Conservation (phyloP, 2,797 vertebrate species). For the Cryptoprocta ferox region DNA sequence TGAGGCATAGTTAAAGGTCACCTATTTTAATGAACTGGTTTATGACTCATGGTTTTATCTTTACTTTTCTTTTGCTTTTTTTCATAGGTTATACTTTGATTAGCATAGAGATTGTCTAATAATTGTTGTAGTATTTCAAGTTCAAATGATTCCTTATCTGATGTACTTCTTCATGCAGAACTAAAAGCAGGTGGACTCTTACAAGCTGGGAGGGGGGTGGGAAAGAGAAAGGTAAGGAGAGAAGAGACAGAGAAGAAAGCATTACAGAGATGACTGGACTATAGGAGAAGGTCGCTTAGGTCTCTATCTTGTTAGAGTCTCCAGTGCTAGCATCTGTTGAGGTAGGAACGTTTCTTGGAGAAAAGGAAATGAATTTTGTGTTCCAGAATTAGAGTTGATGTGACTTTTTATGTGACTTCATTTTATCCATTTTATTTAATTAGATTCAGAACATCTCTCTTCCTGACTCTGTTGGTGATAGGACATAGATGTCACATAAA, state of each 20-base stretch:
- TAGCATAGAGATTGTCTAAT: conserved; percentile 71
- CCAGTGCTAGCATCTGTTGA: not conserved
- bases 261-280: not conserved
- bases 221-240: not conserved
- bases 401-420: not conserved
- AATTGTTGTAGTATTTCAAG: conserved; percentile 57
- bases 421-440: not conserved
- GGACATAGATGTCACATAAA: not conserved
- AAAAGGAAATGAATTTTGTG: not conserved
- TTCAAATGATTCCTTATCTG: conserved; percentile 58
- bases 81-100: conserved; percentile 63
- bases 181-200: conserved; percentile 15
- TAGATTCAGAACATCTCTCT: not conserved
- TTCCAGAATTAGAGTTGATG: conserved; percentile 37
- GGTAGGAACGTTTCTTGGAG: not conserved
- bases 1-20: conserved; percentile 79
- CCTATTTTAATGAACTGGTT: conserved; percentile 77
- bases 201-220: not conserved
- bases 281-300: not conserved
- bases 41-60: conserved; percentile 63
- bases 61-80: conserved; percentile 37
- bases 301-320: conserved; percentile 1
- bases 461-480: not conserved
- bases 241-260: not conserved
- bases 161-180: conserved; percentile 19